These are phyloP conservation scores for Ichneumoninae sp. DNA, from an alignment of 2,888 invertebrate species.

Conservation along the genomic window DNA sequence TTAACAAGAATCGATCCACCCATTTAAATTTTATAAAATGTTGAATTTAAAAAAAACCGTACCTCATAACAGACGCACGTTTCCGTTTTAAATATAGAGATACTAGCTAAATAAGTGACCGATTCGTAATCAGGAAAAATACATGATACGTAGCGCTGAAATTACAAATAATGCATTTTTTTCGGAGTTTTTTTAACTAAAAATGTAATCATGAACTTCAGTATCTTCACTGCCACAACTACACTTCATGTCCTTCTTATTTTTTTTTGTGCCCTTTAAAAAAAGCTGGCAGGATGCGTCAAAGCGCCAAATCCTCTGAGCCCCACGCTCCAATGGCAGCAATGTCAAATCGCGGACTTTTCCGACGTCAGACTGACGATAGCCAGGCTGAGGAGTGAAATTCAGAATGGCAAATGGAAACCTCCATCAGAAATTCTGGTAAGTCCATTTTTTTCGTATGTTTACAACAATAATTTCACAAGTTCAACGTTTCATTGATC, in stretches of 20 bases:
- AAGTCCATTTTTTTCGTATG: not conserved
- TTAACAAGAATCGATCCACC: too few relatives aligned
- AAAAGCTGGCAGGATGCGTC: constrained; percentile 84
- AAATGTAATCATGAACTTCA: too few relatives aligned
- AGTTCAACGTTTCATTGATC: constrained; percentile 57
- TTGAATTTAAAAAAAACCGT: too few relatives aligned
- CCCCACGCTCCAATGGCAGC: constrained; percentile 88
- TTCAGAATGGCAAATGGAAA: constrained; percentile 71
- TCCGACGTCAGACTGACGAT: constrained; percentile 87
- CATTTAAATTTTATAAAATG: too few relatives aligned
- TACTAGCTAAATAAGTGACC: too few relatives aligned
- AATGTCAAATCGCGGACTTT: constrained; percentile 89
- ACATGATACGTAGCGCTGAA: too few relatives aligned
- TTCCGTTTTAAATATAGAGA: too few relatives aligned
- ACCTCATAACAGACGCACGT: too few relatives aligned
- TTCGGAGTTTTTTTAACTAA: too few relatives aligned
- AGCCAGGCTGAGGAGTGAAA: constrained; percentile 76
- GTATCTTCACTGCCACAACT: too few relatives aligned
- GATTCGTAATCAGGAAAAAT: too few relatives aligned
- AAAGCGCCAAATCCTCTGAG: constrained; percentile 84
- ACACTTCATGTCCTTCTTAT: not conserved
- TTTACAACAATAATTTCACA: not conserved
- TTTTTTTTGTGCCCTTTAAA: constrained; percentile 20
- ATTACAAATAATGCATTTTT: too few relatives aligned
- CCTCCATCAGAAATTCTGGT: constrained; percentile 57